A percentile compares a stretch with the other conserved stretches of the same genome.
Conservation (phyloP, 1,140 invertebrate genomes). For the Oscheius sp. region DNA sequence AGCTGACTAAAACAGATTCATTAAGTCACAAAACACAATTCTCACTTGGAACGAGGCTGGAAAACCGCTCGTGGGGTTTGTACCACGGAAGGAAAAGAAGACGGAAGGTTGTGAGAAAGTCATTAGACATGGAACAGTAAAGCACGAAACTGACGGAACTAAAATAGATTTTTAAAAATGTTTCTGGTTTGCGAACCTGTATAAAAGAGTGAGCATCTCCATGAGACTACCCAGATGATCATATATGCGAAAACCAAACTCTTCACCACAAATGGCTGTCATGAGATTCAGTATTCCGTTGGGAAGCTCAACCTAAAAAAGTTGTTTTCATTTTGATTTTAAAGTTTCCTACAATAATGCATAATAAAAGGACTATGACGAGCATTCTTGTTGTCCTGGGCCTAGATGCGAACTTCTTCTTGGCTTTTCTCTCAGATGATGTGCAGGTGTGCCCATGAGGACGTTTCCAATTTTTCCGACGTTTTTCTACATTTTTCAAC, state of each 20-base stretch:
- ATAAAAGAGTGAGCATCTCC: slow-evolving; percentile 49
- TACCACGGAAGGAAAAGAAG: slow-evolving; percentile 35
- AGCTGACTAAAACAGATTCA: neutral
- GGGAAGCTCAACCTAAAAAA: slow-evolving; percentile 41
- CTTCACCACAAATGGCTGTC: slow-evolving; percentile 43
- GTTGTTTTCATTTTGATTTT: neutral
- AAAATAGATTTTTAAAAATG: neutral
- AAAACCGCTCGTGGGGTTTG: slow-evolving; percentile 13
- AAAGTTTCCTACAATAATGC: slow-evolving; percentile 35
- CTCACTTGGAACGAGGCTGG: neutral
- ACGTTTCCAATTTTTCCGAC: slow-evolving; percentile 37
- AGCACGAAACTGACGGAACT: slow-evolving; percentile 43
- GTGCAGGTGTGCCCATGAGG: slow-evolving; percentile 20
- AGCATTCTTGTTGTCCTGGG: slow-evolving; percentile 40
- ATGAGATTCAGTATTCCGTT: slow-evolving; percentile 46
- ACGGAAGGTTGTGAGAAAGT: slow-evolving; percentile 43
- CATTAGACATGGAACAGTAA: slow-evolving; percentile 43
- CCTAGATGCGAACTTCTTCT: slow-evolving; percentile 25
- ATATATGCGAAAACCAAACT: slow-evolving; percentile 44
- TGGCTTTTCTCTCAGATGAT: slow-evolving; percentile 20
- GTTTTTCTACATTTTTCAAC: slow-evolving; percentile 31
- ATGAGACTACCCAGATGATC: slow-evolving; percentile 42
- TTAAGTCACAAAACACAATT: neutral
- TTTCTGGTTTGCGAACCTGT: slow-evolving; percentile 9
- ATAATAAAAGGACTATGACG: slow-evolving; percentile 34